These are phyloP conservation scores for Drosophila bocqueti DNA, from an alignment of 1,140 invertebrate genomes.

Conservation along the genomic window DNA sequence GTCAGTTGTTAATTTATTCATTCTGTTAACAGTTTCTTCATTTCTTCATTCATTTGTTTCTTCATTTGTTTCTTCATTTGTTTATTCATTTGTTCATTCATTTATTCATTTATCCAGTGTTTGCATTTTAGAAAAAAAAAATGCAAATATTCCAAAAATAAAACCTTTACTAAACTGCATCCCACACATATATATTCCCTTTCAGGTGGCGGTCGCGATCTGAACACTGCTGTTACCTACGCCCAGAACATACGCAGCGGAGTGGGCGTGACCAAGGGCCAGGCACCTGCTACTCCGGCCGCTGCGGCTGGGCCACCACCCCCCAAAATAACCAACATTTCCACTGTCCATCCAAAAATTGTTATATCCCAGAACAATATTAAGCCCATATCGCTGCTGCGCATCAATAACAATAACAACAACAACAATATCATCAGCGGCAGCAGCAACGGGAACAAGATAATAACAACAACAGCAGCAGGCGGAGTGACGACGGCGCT, in stretches of 20 bases:
- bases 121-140: not conserved
- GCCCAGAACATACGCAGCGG: constrained; percentile 84
- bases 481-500: constrained; percentile 7
- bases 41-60: not conserved
- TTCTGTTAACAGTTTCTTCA: no score
- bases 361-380: constrained; percentile 54
- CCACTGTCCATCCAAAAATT: constrained; percentile 20
- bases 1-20: no score
- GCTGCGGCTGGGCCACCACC: constrained; percentile 1
- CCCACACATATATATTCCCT: no score
- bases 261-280: constrained; percentile 49
- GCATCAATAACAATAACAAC: constrained; percentile 48
- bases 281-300: not conserved
- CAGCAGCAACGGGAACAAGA: constrained; percentile 13
- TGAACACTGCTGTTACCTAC: constrained; percentile 90
- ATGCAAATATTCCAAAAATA: not conserved
- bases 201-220: constrained; percentile 91
- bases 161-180: not conserved
- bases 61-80: not conserved
- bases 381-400: constrained; percentile 47
- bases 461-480: constrained; percentile 21
- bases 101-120: no score
- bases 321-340: not conserved
- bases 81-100: not conserved
- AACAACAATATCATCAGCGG: constrained; percentile 39